Evolutionary conservation across 2,888 invertebrate species (phyloP), one percentile per base, ranked within the genome.

Genomic region (Pristionchus fissidentatus): DNA sequence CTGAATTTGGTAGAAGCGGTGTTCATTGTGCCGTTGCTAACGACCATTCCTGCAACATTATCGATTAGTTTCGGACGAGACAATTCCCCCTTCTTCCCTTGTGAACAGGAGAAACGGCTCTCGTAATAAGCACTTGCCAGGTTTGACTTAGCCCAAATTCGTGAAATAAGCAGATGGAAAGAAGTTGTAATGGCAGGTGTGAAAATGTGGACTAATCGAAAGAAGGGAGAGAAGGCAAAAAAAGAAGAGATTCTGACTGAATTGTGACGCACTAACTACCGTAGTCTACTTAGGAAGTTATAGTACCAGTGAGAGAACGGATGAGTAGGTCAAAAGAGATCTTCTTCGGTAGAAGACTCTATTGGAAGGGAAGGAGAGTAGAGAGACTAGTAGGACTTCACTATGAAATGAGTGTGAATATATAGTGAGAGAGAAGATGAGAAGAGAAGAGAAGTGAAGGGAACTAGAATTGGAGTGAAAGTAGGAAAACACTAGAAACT

Each of bases 1-100:
- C 97, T 97, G 94, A 98, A 98, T 93, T 97, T 96, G 93, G 97
- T 97, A 94, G 96, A 96, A 94, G 96, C 89, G 86, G 93, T 92
- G 89, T 92, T 93, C 88, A 93, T 92, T 87, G 92, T 93, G 4
- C 81, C 81, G 81, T 81, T 81, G 62, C 66, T 52, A 8, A 81
- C 81, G 46, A 81, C 81, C 81, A 81, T 81, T 32, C 81, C 81
- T 81, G 66, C 32, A 81, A 22, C 29, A 29, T 8, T n/a, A n/a
- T n/a, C n/a, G 10, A 15, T 15, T 15, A 49, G 19, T 49, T 15
- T 49, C 19, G 41, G 41, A 66, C 4, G 10, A 35, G 38, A 41
- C 22, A 66, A 3, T 49, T 75, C 29, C 26, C 32, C 29, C 77
- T 29, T n/a, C n/a, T 22, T 52, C 49, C 49, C 38, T 77, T 49